These are phyloP conservation scores for Vireo altiloquus DNA, from an alignment of 2,113 vertebrate genomes.

Conservation along the genomic window DNA sequence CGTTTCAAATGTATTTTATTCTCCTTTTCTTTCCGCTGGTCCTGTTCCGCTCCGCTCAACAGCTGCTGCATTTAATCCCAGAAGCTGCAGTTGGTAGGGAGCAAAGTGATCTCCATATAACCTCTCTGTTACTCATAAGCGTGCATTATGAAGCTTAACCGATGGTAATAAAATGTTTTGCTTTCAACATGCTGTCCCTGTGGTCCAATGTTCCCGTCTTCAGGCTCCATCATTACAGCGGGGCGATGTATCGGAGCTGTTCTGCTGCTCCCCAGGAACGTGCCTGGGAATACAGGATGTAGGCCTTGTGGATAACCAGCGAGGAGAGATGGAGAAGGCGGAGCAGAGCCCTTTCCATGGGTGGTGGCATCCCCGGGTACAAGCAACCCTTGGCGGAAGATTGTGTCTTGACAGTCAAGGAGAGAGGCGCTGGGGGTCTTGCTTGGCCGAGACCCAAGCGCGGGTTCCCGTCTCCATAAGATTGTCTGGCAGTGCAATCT, in stretches of 20 bases:
- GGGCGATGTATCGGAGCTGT: background rate
- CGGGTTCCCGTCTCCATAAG: background rate
- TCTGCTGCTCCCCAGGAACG: background rate
- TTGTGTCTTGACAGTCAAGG: background rate
- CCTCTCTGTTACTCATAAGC: background rate
- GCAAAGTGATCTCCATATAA: constrained; percentile 44
- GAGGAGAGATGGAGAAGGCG: background rate
- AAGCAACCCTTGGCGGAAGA: background rate
- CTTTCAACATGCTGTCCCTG: constrained; percentile 37
- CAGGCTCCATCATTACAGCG: background rate
- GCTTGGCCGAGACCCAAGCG: background rate
- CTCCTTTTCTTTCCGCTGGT: background rate
- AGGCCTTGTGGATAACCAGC: background rate
- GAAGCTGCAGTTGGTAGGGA: constrained; percentile 29
- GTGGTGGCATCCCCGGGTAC: background rate
- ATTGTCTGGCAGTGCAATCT: background rate
- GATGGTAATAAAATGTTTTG: constrained; percentile 40
- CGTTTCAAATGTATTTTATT: background rate
- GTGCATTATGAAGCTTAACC: constrained; percentile 44
- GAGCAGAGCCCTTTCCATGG: background rate
- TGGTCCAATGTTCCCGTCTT: constrained; percentile 44
- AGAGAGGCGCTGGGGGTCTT: background rate
- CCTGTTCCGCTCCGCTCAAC: background rate
- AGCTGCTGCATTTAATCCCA: constrained; percentile 50
- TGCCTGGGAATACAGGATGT: background rate